phyloP scores from a whole-genome alignment of 2,888 invertebrate genomes.

The Apotomis betuletana region DNA sequence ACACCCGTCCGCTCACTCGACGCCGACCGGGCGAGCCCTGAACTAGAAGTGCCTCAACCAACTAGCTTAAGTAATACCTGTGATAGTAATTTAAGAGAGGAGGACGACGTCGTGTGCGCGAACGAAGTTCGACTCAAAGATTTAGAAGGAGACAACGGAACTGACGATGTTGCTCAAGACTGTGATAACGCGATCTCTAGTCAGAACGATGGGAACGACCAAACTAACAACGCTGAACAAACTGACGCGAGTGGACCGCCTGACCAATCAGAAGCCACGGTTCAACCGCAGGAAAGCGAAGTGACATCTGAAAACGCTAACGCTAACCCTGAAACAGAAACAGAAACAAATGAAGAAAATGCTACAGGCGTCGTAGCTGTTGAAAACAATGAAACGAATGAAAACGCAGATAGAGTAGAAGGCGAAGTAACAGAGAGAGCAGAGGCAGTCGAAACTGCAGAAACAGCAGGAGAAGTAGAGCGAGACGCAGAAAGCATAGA shows the following conservation, averaged over 20 bases:
- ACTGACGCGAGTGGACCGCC: background rate
- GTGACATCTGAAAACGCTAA: conserved; percentile 32
- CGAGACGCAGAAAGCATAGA: conserved; percentile 46
- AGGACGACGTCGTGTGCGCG: conserved; percentile 79
- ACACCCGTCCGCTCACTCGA: conserved; percentile 72
- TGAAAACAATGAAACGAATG: conserved; percentile 31
- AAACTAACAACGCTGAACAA: conserved; percentile 16
- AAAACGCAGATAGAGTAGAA: background rate
- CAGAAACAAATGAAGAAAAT: conserved; percentile 38
- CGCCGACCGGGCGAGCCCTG: conserved; percentile 45
- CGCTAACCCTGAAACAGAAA: conserved; percentile 37
- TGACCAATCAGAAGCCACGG: conserved; percentile 2
- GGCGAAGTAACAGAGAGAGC: background rate
- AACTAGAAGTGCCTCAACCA: conserved; percentile 46
- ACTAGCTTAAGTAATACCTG: conserved; percentile 77
- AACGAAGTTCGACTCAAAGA: conserved; percentile 30
- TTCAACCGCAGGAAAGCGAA: conserved; percentile 17
- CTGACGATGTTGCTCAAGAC: conserved; percentile 37
- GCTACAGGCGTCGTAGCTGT: conserved; percentile 45
- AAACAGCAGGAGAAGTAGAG: conserved; percentile 42
- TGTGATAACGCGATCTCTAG: conserved; percentile 40
- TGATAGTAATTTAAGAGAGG: conserved; percentile 80
- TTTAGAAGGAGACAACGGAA: conserved; percentile 35
- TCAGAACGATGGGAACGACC: conserved; percentile 31
- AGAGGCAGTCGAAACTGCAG: background rate